These are phyloP conservation scores for Anthoptus insignis DNA, from an alignment of 2,888 invertebrate genomes.

Conservation along the genomic window DNA sequence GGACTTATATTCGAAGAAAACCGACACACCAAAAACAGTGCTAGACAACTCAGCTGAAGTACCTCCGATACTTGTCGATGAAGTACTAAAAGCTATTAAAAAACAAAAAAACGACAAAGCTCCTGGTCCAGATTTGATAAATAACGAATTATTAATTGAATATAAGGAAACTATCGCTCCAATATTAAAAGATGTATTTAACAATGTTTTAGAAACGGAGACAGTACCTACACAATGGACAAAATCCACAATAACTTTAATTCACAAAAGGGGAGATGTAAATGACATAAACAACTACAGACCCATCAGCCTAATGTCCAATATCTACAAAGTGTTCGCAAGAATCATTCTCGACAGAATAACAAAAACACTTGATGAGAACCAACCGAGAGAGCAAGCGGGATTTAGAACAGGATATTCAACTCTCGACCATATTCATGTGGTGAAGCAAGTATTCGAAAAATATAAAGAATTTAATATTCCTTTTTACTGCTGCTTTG, in stretches of 20 bases:
- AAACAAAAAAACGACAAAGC: constrained; percentile 6
- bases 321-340: background rate
- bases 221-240: constrained; percentile 4
- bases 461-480: constrained; percentile 14
- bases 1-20: background rate
- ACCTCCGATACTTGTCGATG: background rate
- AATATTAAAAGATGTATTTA: constrained; percentile 9
- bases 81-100: background rate
- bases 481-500: constrained; percentile 30
- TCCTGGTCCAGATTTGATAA: constrained; percentile 11
- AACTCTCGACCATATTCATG: constrained; percentile 16
- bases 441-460: constrained; percentile 6
- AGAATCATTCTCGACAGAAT: background rate
- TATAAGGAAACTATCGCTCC: too few relatives aligned
- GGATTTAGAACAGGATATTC: background rate
- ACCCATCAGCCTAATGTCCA: constrained; percentile 34
- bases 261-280: constrained; percentile 22
- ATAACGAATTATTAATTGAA: constrained; percentile 10
- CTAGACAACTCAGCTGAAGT: too few relatives aligned
- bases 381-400: constrained; percentile 13
- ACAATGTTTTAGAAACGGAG: too few relatives aligned
- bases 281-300: constrained; percentile 28
- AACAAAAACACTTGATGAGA: constrained; percentile 13
- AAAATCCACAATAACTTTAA: background rate
- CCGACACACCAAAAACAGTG: background rate